These are phyloP conservation scores for Mionectes olivaceus DNA, from an alignment of 2,797 vertebrate genomes.

Conservation along the genomic window DNA sequence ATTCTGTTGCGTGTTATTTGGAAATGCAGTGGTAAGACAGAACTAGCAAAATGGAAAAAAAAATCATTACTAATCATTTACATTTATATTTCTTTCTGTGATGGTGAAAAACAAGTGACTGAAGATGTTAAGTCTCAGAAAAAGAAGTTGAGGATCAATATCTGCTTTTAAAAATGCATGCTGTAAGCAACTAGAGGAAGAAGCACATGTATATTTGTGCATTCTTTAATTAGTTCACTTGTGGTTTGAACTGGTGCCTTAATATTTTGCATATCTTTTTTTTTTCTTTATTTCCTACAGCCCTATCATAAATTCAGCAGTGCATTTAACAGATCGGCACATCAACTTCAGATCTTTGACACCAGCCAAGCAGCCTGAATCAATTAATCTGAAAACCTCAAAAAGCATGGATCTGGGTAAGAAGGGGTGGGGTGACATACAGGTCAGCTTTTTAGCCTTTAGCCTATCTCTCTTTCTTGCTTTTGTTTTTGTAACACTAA, in stretches of 20 bases:
- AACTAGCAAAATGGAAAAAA: neutral
- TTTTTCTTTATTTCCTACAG: slow-evolving; percentile 66
- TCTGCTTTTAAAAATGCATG: slow-evolving; percentile 21
- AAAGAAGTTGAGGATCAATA: slow-evolving; percentile 35
- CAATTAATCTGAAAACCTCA: slow-evolving; percentile 91
- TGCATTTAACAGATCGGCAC: slow-evolving; percentile 76
- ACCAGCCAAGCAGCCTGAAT: slow-evolving; percentile 78
- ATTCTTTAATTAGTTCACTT: slow-evolving; percentile 34
- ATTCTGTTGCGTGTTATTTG: neutral
- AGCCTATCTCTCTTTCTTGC: slow-evolving; percentile 45
- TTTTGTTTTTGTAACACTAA: slow-evolving; percentile 51
- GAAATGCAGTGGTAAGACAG: neutral
- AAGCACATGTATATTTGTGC: neutral
- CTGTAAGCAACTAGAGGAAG: neutral
- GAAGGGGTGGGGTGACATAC: slow-evolving; percentile 43
- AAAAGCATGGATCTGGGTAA: slow-evolving; percentile 98
- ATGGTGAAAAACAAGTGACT: slow-evolving; percentile 14
- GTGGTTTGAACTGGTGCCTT: slow-evolving; percentile 43
- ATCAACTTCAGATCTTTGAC: slow-evolving; percentile 77
- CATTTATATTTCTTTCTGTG: neutral
- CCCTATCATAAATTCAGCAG: slow-evolving; percentile 68
- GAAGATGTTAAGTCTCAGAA: slow-evolving; percentile 1
- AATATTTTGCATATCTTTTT: neutral
- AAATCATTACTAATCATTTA: neutral
- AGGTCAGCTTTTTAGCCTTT: slow-evolving; percentile 44